These are phyloP conservation scores for Pheosia tremula DNA, from an alignment of 2,888 invertebrate species.

Conservation along the genomic window DNA sequence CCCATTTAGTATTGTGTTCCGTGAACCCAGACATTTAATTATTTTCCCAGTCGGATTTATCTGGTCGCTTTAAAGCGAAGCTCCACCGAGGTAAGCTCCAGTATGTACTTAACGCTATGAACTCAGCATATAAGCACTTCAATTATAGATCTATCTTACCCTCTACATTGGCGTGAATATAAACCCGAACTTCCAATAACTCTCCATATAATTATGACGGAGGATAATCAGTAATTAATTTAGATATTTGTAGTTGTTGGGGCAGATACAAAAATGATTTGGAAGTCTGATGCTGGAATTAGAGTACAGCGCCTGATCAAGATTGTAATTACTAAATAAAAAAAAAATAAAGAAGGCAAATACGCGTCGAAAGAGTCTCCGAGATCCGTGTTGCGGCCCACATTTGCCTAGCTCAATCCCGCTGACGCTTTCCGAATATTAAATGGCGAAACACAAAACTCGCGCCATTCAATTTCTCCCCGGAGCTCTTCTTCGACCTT, in stretches of 20 bases:
- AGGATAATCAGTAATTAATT: constrained; percentile 8
- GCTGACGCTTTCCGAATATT: constrained; percentile 73
- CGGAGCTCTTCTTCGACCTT: constrained; percentile 48
- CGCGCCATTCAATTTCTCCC: constrained; percentile 69
- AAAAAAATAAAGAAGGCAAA: constrained; percentile 41
- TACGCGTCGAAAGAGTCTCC: constrained; percentile 47
- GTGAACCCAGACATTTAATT: constrained; percentile 57
- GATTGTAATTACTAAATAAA: constrained; percentile 38
- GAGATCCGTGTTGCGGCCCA: constrained; percentile 74
- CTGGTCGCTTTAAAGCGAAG: constrained; percentile 31
- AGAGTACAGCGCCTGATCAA: constrained; percentile 9
- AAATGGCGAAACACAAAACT: constrained; percentile 57
- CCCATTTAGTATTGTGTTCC: constrained; percentile 41
- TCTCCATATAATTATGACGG: constrained; percentile 9
- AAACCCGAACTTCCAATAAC: background rate
- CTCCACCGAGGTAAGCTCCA: constrained; percentile 23
- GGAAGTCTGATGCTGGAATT: constrained; percentile 9
- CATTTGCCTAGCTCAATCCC: constrained; percentile 71
- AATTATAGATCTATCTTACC: background rate
- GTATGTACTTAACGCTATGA: constrained; percentile 1
- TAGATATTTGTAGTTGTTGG: constrained; percentile 10
- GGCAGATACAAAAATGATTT: background rate
- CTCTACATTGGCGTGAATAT: background rate
- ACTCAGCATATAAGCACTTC: background rate
- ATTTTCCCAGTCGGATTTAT: constrained; percentile 54